A percentile compares a stretch with the other conserved stretches of the same genome.
Evolutionary conservation across 1,140 invertebrate genomes (phyloP).

Genomic region (Drosophila rhopaloa): DNA sequence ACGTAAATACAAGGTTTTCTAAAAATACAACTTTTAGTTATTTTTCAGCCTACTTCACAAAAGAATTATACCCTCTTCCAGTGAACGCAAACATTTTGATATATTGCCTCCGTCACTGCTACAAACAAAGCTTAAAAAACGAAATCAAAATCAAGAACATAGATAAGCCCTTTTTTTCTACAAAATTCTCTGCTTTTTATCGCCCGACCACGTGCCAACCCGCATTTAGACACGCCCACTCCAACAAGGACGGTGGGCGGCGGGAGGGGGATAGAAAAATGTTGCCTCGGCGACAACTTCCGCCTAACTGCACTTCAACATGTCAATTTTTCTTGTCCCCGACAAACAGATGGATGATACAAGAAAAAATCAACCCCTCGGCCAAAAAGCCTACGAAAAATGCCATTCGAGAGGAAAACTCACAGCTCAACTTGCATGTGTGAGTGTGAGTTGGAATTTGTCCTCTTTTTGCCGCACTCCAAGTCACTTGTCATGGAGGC

Average conservation of each 20-base stretch:
- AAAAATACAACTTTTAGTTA: not conserved
- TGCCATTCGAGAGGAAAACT: slow-evolving; percentile 21
- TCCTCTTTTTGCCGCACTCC: slow-evolving; percentile 43
- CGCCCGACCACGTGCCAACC: slow-evolving; percentile 45
- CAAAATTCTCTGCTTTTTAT: slow-evolving; percentile 44
- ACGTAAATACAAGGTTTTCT: not conserved
- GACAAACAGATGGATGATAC: slow-evolving; percentile 10
- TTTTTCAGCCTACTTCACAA: not conserved
- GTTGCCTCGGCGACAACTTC: slow-evolving; percentile 61
- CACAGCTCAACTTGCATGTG: slow-evolving; percentile 16
- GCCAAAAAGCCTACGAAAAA: slow-evolving; percentile 50
- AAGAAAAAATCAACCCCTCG: slow-evolving; percentile 41
- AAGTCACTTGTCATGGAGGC: slow-evolving; percentile 62
- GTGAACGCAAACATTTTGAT: slow-evolving; percentile 38
- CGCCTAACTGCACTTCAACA: slow-evolving; percentile 73
- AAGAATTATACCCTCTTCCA: slow-evolving; percentile 6
- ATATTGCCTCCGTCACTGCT: slow-evolving; percentile 22
- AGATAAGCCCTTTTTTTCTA: slow-evolving; percentile 46
- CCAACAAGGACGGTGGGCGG: not conserved
- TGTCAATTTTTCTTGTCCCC: slow-evolving; percentile 53
- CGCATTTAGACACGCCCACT: slow-evolving; percentile 44
- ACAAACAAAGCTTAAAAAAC: slow-evolving; percentile 1
- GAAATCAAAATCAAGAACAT: slow-evolving; percentile 43
- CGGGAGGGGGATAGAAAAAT: slow-evolving; percentile 42
- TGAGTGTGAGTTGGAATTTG: slow-evolving; percentile 42